Base-by-base conservation (phyloP, 2,797 vertebrate genomes). In the Triplophysa bombifrons region DNA sequence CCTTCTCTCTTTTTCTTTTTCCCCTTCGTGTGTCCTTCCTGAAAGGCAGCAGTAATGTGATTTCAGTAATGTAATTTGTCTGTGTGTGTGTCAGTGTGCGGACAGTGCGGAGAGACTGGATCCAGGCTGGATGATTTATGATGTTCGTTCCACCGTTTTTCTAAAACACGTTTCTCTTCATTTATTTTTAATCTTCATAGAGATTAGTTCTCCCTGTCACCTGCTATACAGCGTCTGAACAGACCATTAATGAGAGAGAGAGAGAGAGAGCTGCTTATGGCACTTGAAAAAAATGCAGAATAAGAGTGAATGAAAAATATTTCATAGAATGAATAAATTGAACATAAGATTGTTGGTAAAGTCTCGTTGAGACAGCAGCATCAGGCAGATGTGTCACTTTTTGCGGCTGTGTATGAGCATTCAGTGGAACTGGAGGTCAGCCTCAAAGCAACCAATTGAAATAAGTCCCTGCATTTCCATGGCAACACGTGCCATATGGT, bases 161-260 rank as follows among this genome's bases (percentile, higher is more conserved):
- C 85, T 86, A 84, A 94, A 94, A 94, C 86, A 93, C 92, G 93
- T 93, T 94, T 93, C 93, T 94, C 92, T 91, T 92, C 93, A 94
- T 93, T 94, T 94, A 94, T 94, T 94, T 94, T 94, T 94, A 94
- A 94, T 94, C 93, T 94, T 91, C 91, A 90, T 90, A 93, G 91
- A 90, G 92, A 94, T 94, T 93, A 93, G 93, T 94, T 94, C 84
- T 94, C 93, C 91, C 86, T 86, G 85, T 86, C 95, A 95, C 95
- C 93, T 93, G 94, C 94, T 94, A 93, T 94, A 94, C 94, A 91
- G 94, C 93, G 91, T 94, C 94, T 92, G 93, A 94, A 93, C 92
- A 86, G 88, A 88, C 88, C 91, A 93, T 94, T 95, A 94, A 95
- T 95, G 93, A 94, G 93, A 55, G 74, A 75, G 12, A 46, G 44